Conservation (phyloP, 1,140 invertebrate genomes). For the Agraylea sexmaculata region DNA sequence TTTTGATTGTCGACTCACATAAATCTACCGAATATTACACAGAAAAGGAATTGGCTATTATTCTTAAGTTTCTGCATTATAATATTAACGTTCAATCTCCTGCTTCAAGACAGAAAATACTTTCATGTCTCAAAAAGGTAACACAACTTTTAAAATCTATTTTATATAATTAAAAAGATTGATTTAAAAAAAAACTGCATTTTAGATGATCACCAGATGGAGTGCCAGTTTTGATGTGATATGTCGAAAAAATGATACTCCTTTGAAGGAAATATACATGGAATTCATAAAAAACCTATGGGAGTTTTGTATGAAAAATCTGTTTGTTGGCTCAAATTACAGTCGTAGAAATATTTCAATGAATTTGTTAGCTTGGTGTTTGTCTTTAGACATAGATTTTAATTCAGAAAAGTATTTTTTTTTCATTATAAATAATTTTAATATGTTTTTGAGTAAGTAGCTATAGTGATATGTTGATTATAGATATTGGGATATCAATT, state of each 20-base stretch:
- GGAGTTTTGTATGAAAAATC: conserved; percentile 40
- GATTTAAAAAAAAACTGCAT: not conserved
- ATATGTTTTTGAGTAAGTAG: conserved; percentile 16
- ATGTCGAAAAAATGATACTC: conserved; percentile 10
- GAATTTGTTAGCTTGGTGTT: conserved; percentile 35
- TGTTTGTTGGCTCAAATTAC: conserved; percentile 61
- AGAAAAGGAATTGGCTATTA: conserved; percentile 49
- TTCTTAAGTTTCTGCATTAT: conserved; percentile 52
- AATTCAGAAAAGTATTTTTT: conserved; percentile 12
- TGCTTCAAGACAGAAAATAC: conserved; percentile 44
- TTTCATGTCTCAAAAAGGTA: conserved; percentile 53
- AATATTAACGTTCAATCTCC: conserved; percentile 64
- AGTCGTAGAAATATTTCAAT: conserved; percentile 52
- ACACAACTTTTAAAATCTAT: conserved; percentile 19
- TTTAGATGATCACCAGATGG: conserved; percentile 15
- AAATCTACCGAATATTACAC: conserved; percentile 58
- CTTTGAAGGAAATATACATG: not conserved
- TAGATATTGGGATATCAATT: conserved; percentile 25
- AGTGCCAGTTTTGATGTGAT: conserved; percentile 14
- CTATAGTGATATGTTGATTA: conserved; percentile 17
- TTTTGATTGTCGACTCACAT: conserved; percentile 60
- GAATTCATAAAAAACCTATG: conserved; percentile 39
- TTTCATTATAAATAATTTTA: conserved; percentile 4
- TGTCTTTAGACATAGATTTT: conserved; percentile 19
- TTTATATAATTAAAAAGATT: conserved; percentile 13